These are phyloP conservation scores for Orestias chungarensis DNA, from an alignment of 2,797 vertebrate genomes.

Conservation along the genomic window DNA sequence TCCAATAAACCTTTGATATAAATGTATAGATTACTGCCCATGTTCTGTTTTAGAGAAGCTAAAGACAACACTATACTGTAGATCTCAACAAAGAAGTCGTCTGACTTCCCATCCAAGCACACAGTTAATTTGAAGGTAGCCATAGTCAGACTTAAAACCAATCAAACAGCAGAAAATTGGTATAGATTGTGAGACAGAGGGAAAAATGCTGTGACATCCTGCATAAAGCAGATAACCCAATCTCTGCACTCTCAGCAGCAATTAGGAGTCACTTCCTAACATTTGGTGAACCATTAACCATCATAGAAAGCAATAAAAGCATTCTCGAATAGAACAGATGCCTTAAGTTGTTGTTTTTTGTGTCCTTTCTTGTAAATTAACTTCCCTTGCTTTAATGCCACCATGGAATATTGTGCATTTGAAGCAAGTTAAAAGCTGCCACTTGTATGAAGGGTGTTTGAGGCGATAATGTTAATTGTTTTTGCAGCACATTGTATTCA, in stretches of 20 bases:
- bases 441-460: not conserved
- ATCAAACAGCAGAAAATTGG: constrained; percentile 1
- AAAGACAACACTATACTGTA: too few relatives aligned
- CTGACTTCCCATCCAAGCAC: not conserved
- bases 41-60: not conserved
- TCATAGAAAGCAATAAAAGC: too few relatives aligned
- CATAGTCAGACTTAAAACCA: constrained; percentile 9
- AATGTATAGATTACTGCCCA: not conserved
- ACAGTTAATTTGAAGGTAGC: not conserved
- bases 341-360: too few relatives aligned
- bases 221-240: too few relatives aligned
- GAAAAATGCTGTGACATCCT: not conserved
- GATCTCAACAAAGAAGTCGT: too few relatives aligned
- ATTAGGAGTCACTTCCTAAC: too few relatives aligned
- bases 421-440: not conserved
- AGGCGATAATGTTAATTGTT: too few relatives aligned
- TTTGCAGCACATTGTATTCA: not conserved
- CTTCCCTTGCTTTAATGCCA: not conserved
- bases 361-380: accelerated
- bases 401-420: not conserved
- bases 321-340: too few relatives aligned
- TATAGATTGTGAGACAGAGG: not conserved
- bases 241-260: too few relatives aligned
- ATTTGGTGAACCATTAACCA: too few relatives aligned
- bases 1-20: not conserved